Evolutionary conservation across 2,113 vertebrate genomes (phyloP).

Genomic region (Pluvialis apricaria): DNA sequence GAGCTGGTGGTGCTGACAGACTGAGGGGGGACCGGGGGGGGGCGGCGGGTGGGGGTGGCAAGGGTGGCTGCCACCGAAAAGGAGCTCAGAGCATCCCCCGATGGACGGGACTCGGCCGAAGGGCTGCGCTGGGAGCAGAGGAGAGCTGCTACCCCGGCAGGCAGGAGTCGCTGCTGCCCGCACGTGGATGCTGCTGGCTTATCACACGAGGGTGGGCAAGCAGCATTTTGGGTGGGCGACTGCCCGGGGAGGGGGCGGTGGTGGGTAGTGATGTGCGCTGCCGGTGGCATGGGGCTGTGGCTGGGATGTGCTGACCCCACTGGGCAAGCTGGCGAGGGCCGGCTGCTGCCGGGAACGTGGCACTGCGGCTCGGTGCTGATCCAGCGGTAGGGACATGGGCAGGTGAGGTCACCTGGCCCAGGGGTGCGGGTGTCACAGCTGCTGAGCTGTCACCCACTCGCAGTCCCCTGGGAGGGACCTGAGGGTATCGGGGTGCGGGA

Average conservation of each 20-base stretch:
- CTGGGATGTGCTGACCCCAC: accelerated
- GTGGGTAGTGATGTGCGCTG: accelerated
- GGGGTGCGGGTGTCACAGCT: neutral
- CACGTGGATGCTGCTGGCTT: neutral
- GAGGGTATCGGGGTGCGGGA: accelerated
- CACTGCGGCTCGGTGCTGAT: neutral
- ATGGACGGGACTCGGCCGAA: accelerated
- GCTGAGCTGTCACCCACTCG: neutral
- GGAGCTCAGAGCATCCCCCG: neutral
- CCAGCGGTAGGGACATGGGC: accelerated
- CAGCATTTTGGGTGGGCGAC: neutral
- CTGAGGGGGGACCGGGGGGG: constrained; percentile 55
- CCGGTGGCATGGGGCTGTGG: neutral
- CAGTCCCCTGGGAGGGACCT: neutral
- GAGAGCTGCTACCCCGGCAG: neutral
- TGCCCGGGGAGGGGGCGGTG: too few species aligned
- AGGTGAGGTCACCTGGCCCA: neutral
- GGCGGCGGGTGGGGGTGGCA: accelerated
- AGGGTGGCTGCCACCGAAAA: neutral
- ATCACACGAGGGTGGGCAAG: neutral
- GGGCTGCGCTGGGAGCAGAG: neutral
- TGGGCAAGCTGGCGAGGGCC: neutral
- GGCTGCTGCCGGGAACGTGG: neutral
- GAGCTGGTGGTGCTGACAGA: constrained; percentile 94
- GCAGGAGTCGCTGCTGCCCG: neutral